Conservation (phyloP, 2,888 invertebrate species). For the Ischnus inquisitorius region DNA sequence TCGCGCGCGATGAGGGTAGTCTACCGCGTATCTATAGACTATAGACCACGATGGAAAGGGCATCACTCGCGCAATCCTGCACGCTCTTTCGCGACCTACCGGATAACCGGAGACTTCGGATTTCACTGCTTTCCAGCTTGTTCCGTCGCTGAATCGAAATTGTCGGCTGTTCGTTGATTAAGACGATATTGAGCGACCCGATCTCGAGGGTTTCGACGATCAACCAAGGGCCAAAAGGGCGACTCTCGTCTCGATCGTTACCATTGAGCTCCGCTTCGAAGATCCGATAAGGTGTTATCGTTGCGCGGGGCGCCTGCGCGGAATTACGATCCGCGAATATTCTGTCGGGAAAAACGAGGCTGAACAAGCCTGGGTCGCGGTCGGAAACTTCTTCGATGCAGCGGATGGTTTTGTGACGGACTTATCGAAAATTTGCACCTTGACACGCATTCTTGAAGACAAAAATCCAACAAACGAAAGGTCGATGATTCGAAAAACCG, state of each 20-base stretch:
- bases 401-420: too few species aligned
- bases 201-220: too few species aligned
- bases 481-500: too few species aligned
- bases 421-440: too few species aligned
- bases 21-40: conserved; percentile 59
- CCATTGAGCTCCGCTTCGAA: not conserved
- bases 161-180: not conserved
- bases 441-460: too few species aligned
- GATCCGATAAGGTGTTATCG: not conserved
- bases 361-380: not conserved
- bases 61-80: conserved; percentile 13
- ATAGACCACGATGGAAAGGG: conserved; percentile 51
- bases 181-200: not conserved
- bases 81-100: conserved; percentile 7
- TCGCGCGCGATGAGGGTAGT: conserved; percentile 54
- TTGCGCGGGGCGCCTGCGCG: not conserved
- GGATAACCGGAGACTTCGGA: conserved; percentile 47
- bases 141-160: not conserved
- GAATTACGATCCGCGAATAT: not conserved
- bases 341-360: not conserved
- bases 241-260: not conserved
- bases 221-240: not conserved
- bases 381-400: not conserved
- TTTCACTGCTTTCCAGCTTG: conserved; percentile 35
- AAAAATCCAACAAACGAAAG: too few species aligned